Conservation (phyloP, 2,113 vertebrate genomes). For the Amazona vittata region DNA sequence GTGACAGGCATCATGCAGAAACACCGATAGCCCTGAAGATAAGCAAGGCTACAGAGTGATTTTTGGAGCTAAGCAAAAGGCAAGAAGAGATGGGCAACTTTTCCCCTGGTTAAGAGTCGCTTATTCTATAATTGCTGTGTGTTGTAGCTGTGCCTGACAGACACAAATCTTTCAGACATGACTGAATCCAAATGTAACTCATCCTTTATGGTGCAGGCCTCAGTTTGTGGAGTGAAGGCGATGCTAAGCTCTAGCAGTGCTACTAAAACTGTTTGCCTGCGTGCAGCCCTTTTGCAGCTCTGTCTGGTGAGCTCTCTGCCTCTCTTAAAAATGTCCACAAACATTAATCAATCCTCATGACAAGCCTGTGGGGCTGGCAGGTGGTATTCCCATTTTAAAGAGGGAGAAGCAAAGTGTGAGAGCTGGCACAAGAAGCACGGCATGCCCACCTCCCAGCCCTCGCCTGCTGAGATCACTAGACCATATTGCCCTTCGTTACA, state of each 20-base stretch:
- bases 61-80: neutral
- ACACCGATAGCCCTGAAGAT: neutral
- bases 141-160: neutral
- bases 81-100: neutral
- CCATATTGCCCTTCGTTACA: neutral
- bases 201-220: neutral
- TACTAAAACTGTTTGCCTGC: neutral
- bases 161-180: neutral
- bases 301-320: neutral
- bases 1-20: neutral
- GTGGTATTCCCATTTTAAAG: slow-evolving; percentile 13
- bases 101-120: neutral
- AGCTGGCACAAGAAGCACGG: neutral
- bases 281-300: neutral
- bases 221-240: neutral
- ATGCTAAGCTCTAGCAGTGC: neutral
- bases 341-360: slow-evolving; percentile 34
- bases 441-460: neutral
- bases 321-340: slow-evolving; percentile 6
- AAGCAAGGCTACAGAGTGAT: neutral
- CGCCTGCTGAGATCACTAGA: slow-evolving; percentile 39
- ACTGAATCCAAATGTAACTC: neutral
- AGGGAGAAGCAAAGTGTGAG: slow-evolving; percentile 11
- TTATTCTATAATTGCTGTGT: neutral
- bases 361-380: slow-evolving; percentile 51